Percentiles rank a stretch among this genome's conserved stretches.
Conservation (phyloP, 2,888 invertebrate species). For the Plebejus melissa region DNA sequence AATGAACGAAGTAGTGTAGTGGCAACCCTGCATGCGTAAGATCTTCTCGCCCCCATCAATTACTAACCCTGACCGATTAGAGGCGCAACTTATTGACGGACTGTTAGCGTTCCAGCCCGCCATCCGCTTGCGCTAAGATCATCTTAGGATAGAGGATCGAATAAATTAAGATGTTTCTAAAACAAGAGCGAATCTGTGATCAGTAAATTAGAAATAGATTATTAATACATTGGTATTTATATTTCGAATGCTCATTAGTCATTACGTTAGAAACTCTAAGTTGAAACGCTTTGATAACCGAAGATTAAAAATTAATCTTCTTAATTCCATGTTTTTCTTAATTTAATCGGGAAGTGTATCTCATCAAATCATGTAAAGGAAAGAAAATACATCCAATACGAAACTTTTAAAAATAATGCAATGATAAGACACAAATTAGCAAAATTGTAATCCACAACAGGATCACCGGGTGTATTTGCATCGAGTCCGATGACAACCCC, state of each 20-base stretch:
- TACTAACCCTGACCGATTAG: conserved; percentile 74
- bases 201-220: no score
- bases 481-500: conserved; percentile 22
- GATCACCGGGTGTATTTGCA: conserved; percentile 33
- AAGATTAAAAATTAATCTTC: no score
- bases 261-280: no score
- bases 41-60: conserved; percentile 68
- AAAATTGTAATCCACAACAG: conserved; percentile 24
- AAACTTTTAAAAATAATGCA: background rate
- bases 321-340: no score
- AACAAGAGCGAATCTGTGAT: no score
- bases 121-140: conserved; percentile 35
- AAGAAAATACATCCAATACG: background rate
- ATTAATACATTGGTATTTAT: no score
- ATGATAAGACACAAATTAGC: background rate
- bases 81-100: conserved; percentile 76
- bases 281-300: no score
- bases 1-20: conserved; percentile 21
- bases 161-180: no score
- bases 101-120: conserved; percentile 53
- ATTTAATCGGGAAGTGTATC: no score
- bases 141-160: background rate
- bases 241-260: no score
- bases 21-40: conserved; percentile 53
- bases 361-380: background rate